Conservation (phyloP, 2,113 vertebrate species). For the Tupaia chinensis region DNA sequence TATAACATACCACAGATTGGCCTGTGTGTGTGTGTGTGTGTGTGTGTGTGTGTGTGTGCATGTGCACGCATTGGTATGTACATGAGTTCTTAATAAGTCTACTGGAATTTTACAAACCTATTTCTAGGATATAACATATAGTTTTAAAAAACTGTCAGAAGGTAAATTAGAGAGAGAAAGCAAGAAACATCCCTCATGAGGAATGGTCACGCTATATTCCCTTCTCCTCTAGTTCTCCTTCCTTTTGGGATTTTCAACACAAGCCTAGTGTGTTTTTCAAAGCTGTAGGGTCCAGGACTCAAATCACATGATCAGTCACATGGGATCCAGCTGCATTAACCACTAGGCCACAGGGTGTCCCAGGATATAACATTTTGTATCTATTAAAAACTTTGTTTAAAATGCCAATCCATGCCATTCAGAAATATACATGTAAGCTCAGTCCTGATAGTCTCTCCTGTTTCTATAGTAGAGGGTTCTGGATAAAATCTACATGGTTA, state of each 20-base stretch:
- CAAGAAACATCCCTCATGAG: too few species aligned
- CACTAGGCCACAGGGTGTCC: too few species aligned
- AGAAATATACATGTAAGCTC: constrained; percentile 22
- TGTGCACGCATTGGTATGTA: background rate
- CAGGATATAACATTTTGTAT: constrained; percentile 23
- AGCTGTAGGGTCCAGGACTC: too few species aligned
- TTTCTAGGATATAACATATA: background rate
- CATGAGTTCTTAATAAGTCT: constrained; percentile 20
- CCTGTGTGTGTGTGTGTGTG: background rate
- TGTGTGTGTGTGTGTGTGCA: background rate
- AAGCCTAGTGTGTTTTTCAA: too few species aligned
- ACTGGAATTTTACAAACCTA: constrained; percentile 34
- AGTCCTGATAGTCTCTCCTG: background rate
- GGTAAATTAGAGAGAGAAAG: too few species aligned
- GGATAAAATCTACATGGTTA: constrained; percentile 36
- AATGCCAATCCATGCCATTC: constrained; percentile 6
- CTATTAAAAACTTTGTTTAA: constrained; percentile 38
- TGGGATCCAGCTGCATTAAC: too few species aligned
- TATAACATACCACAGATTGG: background rate
- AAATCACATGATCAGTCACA: too few species aligned
- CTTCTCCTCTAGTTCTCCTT: too few species aligned
- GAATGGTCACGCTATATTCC: too few species aligned
- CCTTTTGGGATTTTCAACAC: too few species aligned
- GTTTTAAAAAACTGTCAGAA: too few species aligned
- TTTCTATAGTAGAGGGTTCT: constrained; percentile 35